Conservation (phyloP, 2,888 invertebrate species). For the Syritta pipiens region DNA sequence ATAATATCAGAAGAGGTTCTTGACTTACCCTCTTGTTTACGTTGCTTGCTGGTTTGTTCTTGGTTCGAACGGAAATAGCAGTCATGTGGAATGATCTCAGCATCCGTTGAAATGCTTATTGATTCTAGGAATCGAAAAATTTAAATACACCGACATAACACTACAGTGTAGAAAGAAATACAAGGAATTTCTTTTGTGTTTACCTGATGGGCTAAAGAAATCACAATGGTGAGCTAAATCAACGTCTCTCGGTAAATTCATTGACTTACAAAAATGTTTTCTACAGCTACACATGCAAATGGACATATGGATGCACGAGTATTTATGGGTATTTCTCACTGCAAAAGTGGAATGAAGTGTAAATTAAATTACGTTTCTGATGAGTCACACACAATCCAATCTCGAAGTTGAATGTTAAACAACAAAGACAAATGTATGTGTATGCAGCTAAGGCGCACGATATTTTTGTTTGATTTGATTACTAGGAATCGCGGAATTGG, state of each 20-base stretch:
- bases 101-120: slow-evolving; percentile 29
- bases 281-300: too few species aligned
- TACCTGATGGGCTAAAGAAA: slow-evolving; percentile 18
- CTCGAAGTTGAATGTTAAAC: too few species aligned
- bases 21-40: too few species aligned
- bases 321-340: slow-evolving; percentile 16
- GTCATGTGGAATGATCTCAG: slow-evolving; percentile 40
- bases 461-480: too few species aligned
- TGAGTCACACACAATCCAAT: slow-evolving; percentile 40
- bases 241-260: slow-evolving; percentile 16
- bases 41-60: too few species aligned
- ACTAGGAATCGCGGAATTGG: too few species aligned
- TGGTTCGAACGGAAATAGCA: not conserved
- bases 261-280: too few species aligned
- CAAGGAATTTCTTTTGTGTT: slow-evolving; percentile 10
- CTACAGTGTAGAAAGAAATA: too few species aligned
- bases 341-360: slow-evolving; percentile 20
- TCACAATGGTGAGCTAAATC: slow-evolving; percentile 7
- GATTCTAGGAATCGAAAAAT: slow-evolving; percentile 41
- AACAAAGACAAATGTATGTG: too few species aligned
- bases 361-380: slow-evolving; percentile 17
- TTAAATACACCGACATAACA: too few species aligned
- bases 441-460: too few species aligned
- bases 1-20: too few species aligned
- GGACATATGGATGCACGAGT: not conserved